Conservation (phyloP, 37 sponge, comb jelly and placozoan genomes). For the Mnemiopsis leidyi region DNA sequence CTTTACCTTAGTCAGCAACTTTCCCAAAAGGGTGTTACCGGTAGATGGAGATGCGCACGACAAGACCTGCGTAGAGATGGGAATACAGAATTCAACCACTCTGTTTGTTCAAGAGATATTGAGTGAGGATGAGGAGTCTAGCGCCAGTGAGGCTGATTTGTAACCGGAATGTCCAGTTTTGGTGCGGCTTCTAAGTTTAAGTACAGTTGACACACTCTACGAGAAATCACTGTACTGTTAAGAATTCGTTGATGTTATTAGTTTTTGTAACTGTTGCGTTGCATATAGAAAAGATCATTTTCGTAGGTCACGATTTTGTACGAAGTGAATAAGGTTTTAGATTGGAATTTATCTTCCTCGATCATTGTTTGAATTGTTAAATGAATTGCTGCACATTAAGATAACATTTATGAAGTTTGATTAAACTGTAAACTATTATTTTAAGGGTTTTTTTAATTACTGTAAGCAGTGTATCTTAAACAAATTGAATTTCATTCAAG, state of each 20-base stretch:
- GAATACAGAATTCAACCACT: slow-evolving; percentile 31
- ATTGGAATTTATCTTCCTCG: too few relatives aligned
- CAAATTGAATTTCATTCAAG: too few relatives aligned
- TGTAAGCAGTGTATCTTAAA: too few relatives aligned
- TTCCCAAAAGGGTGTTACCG: slow-evolving; percentile 34
- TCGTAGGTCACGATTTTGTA: too few relatives aligned
- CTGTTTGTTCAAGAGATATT: slow-evolving; percentile 20
- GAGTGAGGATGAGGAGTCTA: not conserved
- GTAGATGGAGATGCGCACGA: not conserved
- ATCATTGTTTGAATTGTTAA: too few relatives aligned
- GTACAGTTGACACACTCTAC: not conserved
- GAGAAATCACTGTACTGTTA: not conserved
- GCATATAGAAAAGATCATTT: too few relatives aligned
- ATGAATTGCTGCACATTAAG: too few relatives aligned
- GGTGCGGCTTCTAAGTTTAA: not conserved
- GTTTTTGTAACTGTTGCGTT: not conserved
- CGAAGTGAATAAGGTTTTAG: too few relatives aligned
- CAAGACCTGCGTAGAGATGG: not conserved
- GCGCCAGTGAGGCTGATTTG: slow-evolving; percentile 57
- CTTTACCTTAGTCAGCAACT: slow-evolving; percentile 22
- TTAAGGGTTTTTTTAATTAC: not conserved
- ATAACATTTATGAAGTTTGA: too few relatives aligned
- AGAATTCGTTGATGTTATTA: not conserved
- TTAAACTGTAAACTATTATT: not conserved
- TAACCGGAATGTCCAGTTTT: not conserved